Evolutionary conservation across 2,797 vertebrate species (phyloP).

Genomic region (Leucoraja ocellata): DNA sequence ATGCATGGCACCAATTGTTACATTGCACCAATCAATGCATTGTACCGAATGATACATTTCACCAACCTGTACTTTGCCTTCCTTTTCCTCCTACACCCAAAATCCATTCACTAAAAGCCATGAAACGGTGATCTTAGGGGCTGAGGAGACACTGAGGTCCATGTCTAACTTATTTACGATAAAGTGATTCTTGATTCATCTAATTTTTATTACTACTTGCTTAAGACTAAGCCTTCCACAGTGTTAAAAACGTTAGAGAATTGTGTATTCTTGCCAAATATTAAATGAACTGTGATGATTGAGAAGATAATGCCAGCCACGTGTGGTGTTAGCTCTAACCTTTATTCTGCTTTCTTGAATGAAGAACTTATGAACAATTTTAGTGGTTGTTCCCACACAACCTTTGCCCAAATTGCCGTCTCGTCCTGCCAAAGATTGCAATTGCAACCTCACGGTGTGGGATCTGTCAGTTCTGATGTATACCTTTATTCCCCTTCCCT

Average conservation of each 20-base stretch:
- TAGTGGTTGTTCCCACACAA: neutral
- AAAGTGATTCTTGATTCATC: conserved; percentile 11
- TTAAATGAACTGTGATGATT: conserved; percentile 38
- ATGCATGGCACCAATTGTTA: no score
- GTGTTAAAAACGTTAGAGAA: conserved; percentile 17
- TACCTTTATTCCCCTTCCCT: neutral
- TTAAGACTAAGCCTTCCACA: conserved; percentile 22
- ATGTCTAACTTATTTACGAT: neutral
- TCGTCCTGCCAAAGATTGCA: neutral
- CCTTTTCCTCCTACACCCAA: neutral
- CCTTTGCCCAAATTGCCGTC: neutral
- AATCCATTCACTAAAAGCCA: neutral
- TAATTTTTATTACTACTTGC: conserved; percentile 1
- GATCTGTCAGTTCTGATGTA: neutral
- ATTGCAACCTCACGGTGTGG: neutral
- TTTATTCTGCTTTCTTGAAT: conserved; percentile 33
- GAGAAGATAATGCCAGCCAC: conserved; percentile 4
- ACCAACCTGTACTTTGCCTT: neutral
- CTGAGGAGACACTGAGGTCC: neutral
- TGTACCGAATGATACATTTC: neutral
- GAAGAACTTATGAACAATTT: neutral
- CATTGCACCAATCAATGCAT: no score
- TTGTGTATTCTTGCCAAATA: conserved; percentile 31
- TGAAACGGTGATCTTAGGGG: no score
- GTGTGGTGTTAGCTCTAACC: conserved; percentile 30